Evolutionary conservation across 2,797 vertebrate species (phyloP), one percentile per base, ranked within the genome.

Genomic region (Hippoglossus hippoglossus): DNA sequence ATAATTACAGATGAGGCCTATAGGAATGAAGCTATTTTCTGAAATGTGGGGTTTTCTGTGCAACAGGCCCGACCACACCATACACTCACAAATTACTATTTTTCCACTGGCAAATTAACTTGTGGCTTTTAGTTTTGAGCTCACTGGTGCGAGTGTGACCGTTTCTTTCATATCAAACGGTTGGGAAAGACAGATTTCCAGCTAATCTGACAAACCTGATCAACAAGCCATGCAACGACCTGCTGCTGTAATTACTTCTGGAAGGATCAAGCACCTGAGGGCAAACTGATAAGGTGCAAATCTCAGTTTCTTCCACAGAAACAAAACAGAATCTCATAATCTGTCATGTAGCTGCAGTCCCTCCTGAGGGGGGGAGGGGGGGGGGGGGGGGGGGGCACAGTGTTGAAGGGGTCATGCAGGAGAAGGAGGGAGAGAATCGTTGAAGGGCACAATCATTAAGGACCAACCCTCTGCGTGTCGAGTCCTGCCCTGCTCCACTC

Each of bases 401-500:
- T 44, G n/a, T 52, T 18, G 7, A 0, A 44, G 50, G 56, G 66
- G 72, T 75, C 34, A 34, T 10, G 34, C 74, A 80, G 25, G 26
- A 0, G 54, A 3, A 75, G 74, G 71, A 81, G 71, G 76, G 71
- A 61, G 53, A 41, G 16, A 63, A 39, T 68, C 58, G 67, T 75
- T 76, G 69, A 65, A 83, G 80, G 79, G 73, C 73, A 71, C 63
- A 53, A 53, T 36, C 80, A 15, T 8, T 13, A 7, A 12, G 46
- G 85, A 69, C 88, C 89, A 86, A 13, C 91, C 91, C 90, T 79
- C 86, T 78, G 69, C 89, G 2, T 84, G 88, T 86, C 55, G 50
- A 86, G 88, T 86, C 88, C 82, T 91, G 91, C 86, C 82, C 75
- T 31, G 67, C 70, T 44, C 68, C 4, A 19, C 63, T 84, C 85